Percentiles rank a stretch among this genome's conserved stretches.
Conservation (phyloP, 2,113 vertebrate species). For the Circaetus gallicus region DNA sequence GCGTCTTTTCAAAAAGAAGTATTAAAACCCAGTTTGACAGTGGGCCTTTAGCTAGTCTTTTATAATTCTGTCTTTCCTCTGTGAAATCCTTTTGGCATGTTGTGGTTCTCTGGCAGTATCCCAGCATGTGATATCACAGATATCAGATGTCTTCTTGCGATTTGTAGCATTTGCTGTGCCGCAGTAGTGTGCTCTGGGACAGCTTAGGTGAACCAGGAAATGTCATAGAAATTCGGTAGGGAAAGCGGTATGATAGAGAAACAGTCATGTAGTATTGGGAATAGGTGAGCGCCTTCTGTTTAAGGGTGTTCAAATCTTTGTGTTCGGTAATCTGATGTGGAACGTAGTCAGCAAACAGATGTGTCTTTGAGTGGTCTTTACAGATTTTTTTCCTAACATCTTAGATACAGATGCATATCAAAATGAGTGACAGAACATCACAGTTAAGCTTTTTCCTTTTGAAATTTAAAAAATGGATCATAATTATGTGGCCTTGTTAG, state of each 20-base stretch:
- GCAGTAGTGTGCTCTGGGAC: neutral
- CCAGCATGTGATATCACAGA: neutral
- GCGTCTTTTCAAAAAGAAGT: neutral
- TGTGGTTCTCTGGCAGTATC: constrained; percentile 16
- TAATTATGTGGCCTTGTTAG: neutral
- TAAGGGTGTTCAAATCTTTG: fast-evolving
- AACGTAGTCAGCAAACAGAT: neutral
- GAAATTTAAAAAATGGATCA: neutral
- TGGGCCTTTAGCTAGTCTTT: neutral
- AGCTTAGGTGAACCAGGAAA: constrained; percentile 16
- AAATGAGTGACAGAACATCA: neutral
- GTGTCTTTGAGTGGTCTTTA: neutral
- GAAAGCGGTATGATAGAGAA: fast-evolving
- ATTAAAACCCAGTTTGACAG: neutral
- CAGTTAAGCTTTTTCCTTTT: neutral
- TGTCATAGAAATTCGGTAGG: neutral
- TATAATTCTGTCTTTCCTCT: constrained; percentile 30
- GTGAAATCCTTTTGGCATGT: constrained; percentile 37
- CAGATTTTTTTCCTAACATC: neutral
- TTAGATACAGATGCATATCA: neutral
- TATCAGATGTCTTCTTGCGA: constrained; percentile 13
- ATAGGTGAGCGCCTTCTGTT: neutral
- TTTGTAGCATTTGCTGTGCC: neutral
- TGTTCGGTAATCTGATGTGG: neutral
- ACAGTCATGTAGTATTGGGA: neutral